Conservation (phyloP, 2,797 vertebrate genomes). For the Galagoides demidoff region DNA sequence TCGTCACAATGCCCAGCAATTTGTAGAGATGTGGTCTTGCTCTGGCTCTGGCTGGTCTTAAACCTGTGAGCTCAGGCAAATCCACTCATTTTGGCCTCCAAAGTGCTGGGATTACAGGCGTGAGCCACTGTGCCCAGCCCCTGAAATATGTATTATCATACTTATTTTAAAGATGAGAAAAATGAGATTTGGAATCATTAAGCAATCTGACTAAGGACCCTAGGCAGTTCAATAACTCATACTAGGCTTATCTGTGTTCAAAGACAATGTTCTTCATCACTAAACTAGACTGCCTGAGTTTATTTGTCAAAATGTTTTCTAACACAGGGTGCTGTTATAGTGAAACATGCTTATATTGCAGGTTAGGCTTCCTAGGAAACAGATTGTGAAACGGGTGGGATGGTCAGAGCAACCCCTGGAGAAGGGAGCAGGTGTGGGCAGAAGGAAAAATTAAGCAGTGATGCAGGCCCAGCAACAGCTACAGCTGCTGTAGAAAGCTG, state of each 20-base stretch:
- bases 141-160: neutral
- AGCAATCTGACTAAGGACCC: neutral
- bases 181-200: neutral
- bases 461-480: neutral
- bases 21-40: too few species aligned
- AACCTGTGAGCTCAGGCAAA: too few species aligned
- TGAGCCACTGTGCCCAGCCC: too few species aligned
- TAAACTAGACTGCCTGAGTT: neutral
- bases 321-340: neutral
- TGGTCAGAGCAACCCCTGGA: neutral
- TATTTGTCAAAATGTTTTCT: neutral
- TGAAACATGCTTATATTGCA: neutral
- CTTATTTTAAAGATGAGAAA: conserved; percentile 23
- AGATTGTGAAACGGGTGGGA: neutral
- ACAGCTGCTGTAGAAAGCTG: accelerated
- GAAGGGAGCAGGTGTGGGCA: neutral
- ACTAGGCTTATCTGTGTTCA: neutral
- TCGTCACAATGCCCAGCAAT: too few species aligned
- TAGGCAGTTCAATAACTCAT: neutral
- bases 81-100: too few species aligned
- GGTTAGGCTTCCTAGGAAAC: neutral
- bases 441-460: neutral
- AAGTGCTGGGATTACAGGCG: too few species aligned
- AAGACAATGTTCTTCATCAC: neutral
- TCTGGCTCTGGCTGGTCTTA: too few species aligned